These are phyloP conservation scores for Amphipyra tragopoginis DNA, from an alignment of 2,888 invertebrate species.

Conservation along the genomic window DNA sequence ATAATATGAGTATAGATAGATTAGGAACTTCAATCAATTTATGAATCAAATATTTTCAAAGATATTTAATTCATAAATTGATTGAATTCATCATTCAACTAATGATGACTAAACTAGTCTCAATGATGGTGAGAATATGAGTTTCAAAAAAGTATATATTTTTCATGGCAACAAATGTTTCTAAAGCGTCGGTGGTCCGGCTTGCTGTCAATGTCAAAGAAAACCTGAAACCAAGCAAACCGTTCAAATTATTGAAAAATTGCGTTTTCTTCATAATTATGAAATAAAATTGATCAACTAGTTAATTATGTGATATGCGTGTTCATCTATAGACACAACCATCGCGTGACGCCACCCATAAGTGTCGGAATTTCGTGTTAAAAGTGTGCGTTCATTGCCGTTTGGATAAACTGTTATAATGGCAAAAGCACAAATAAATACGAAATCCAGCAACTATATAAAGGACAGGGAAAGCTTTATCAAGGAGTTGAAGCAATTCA, in stretches of 20 bases:
- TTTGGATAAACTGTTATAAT: slow-evolving; percentile 68
- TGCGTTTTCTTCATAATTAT: slow-evolving; percentile 49
- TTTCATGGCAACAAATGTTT: no score
- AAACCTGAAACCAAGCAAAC: slow-evolving; percentile 34
- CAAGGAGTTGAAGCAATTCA: slow-evolving; percentile 96
- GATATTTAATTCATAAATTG: no score
- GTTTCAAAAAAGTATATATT: no score
- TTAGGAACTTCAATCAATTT: no score
- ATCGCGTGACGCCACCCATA: slow-evolving; percentile 13
- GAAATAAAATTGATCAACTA: slow-evolving; percentile 29
- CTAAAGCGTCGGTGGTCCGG: slow-evolving; percentile 34
- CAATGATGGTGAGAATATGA: no score
- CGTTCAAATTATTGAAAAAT: slow-evolving; percentile 30
- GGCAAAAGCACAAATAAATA: slow-evolving; percentile 88
- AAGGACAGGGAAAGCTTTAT: slow-evolving; percentile 95
- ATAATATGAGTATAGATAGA: no score
- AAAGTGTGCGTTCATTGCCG: slow-evolving; percentile 28
- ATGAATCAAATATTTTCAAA: background rate
- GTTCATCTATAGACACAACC: slow-evolving; percentile 10
- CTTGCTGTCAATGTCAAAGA: slow-evolving; percentile 62
- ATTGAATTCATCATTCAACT: no score
- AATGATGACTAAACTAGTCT: no score
- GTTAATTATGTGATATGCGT: slow-evolving; percentile 45
- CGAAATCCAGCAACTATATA: slow-evolving; percentile 92
- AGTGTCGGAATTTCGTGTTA: slow-evolving; percentile 18